Percentiles rank a stretch among this genome's conserved stretches.
phyloP scores from a whole-genome alignment of 2,113 vertebrate species.

The Aramus guarauna region DNA sequence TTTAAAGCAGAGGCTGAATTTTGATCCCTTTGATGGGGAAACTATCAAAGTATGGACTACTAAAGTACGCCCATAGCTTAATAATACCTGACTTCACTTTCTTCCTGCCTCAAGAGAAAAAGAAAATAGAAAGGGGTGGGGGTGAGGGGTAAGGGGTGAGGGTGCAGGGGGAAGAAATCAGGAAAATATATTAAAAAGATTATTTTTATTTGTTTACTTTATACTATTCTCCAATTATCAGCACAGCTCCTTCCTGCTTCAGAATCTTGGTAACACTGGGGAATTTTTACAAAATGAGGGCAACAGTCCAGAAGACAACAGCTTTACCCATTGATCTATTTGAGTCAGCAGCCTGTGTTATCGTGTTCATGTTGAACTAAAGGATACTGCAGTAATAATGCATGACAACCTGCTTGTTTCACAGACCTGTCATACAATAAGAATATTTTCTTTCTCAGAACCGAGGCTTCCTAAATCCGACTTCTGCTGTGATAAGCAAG shows the following conservation, averaged over 20 bases:
- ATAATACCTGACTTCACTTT: neutral
- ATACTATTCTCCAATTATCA: neutral
- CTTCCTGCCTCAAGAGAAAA: neutral
- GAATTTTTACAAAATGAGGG: neutral
- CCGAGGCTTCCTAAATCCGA: neutral
- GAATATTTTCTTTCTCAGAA: neutral
- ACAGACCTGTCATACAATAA: neutral
- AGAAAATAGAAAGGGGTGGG: rapidly evolving
- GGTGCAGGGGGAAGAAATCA: neutral
- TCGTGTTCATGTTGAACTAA: neutral
- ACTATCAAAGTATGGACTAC: too few relatives aligned
- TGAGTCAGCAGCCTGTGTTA: neutral
- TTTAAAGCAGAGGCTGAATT: neutral
- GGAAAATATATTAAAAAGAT: neutral
- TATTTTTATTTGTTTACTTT: neutral
- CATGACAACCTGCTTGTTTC: neutral
- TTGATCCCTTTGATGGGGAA: neutral
- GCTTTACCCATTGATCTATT: neutral
- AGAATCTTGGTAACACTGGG: neutral
- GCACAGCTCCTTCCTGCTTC: neutral
- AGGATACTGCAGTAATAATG: neutral
- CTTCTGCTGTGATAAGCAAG: neutral
- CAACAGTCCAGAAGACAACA: neutral
- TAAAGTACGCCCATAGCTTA: neutral
- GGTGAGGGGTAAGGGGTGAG: too few relatives aligned